Evolutionary conservation across 2,888 invertebrate genomes (phyloP), one percentile per base, ranked within the genome.

Genomic region (Harpalus rufipes): DNA sequence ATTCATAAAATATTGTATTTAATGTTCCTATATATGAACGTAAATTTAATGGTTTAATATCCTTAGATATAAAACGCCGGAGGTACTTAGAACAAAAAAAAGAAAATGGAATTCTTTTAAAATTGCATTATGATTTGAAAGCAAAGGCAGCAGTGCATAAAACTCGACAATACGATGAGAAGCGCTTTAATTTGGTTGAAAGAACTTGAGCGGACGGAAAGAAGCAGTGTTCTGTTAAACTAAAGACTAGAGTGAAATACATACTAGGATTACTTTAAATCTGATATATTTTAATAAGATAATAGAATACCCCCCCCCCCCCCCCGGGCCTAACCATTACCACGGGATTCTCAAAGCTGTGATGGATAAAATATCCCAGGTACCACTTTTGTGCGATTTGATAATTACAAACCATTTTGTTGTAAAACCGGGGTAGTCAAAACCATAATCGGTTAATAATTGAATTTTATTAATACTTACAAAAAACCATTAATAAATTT

Each of bases 401-500:
- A n/a, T n/a, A n/a, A n/a, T n/a, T n/a, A n/a, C n/a, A n/a, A n/a
- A n/a, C n/a, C n/a, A n/a, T 21, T 21, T 21, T 21, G 21, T n/a
- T n/a, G n/a, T n/a, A n/a, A n/a, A 21, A 21, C 21, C 21, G 1
- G 1, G 21, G 21, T 21, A 21, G 21, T 21, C 21, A 21, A 21
- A 21, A 21, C 21, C 21, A 21, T 21, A 21, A 21, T 3, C 21
- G 21, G 21, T 21, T 21, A 21, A 21, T 21, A 21, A 21, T 21
- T 21, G 21, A 21, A 21, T 32, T 5, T 6, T 1, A 51, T 51
- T 51, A 59, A 74, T 58, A 76, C 94, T 94, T 88, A 95, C 95
- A 95, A 91, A 86, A 95, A 92, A 0, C 96, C 96, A 84, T 93
- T 93, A 16, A 93, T 88, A 88, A 94, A 94, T 89, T 95, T 94